A percentile compares a stretch with the other conserved stretches of the same genome.
phyloP scores from a whole-genome alignment of 2,888 invertebrate species.

The Ptycholaimellus sp. region DNA sequence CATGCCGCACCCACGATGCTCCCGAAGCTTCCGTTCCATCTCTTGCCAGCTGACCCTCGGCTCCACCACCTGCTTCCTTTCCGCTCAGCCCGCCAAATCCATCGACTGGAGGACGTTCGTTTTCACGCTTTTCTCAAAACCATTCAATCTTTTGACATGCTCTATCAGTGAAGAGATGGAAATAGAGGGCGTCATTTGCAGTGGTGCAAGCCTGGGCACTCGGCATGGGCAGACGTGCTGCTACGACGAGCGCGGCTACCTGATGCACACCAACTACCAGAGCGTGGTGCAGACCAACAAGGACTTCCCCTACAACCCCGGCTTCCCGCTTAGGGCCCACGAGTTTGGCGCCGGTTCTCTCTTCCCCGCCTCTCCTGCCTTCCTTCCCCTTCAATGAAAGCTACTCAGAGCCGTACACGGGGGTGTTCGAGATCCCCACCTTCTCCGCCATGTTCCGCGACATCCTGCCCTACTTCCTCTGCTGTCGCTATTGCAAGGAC shows the following conservation, averaged over 20 bases:
- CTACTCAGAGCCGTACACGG: not conserved
- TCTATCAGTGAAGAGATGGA: too few relatives aligned
- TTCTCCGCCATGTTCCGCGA: slow-evolving; percentile 89
- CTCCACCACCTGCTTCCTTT: slow-evolving; percentile 51
- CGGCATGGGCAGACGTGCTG: slow-evolving; percentile 71
- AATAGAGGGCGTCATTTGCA: too few relatives aligned
- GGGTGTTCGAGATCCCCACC: slow-evolving; percentile 44
- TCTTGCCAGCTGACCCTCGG: slow-evolving; percentile 59
- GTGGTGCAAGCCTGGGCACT: slow-evolving; percentile 14
- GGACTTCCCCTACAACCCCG: slow-evolving; percentile 19
- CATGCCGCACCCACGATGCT: slow-evolving; percentile 38
- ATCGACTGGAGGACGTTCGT: too few relatives aligned
- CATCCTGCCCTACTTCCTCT: slow-evolving; percentile 71
- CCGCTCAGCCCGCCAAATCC: too few relatives aligned
- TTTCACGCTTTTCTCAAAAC: too few relatives aligned
- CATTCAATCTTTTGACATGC: too few relatives aligned
- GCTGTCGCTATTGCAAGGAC: slow-evolving; percentile 77
- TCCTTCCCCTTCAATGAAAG: slow-evolving; percentile 2
- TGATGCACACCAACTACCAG: slow-evolving; percentile 82
- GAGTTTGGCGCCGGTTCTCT: slow-evolving; percentile 44
- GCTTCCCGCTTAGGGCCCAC: slow-evolving; percentile 30
- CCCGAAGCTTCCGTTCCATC: slow-evolving; percentile 25
- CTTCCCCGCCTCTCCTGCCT: not conserved
- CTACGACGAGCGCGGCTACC: slow-evolving; percentile 65
- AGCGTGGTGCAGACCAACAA: slow-evolving; percentile 32